Conservation (phyloP, 23 tunicate genomes). For the Aplidium turbinatum region DNA sequence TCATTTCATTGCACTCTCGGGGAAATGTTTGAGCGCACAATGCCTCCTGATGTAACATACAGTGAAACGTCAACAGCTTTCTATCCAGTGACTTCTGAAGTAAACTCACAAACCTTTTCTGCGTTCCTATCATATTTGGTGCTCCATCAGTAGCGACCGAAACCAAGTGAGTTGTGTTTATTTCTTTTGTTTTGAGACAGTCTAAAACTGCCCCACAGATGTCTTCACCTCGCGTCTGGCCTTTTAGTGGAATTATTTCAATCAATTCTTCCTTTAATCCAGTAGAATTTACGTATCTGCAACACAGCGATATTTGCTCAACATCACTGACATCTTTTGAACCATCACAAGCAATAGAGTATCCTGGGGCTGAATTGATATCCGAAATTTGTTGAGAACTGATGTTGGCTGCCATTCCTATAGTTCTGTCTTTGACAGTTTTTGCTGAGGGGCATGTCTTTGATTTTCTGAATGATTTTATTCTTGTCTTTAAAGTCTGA, state of each 20-base stretch:
- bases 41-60: conserved; percentile 44
- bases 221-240: conserved; percentile 43
- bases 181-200: conserved; percentile 26
- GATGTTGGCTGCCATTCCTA: conserved; percentile 43
- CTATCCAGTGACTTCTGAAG: conserved; percentile 42
- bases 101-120: conserved; percentile 35
- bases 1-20: conserved; percentile 39
- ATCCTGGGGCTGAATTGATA: conserved; percentile 42
- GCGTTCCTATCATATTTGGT: conserved; percentile 40
- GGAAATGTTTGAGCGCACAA: conserved; percentile 41
- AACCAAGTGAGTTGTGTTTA: conserved; percentile 43
- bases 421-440: conserved; percentile 36
- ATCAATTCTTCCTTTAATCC: conserved; percentile 37
- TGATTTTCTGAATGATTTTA: conserved; percentile 32
- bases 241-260: conserved; percentile 31
- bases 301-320: conserved; percentile 40
- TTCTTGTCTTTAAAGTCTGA: conserved; percentile 37
- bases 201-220: conserved; percentile 44
- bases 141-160: conserved; percentile 58
- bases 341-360: conserved; percentile 53
- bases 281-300: conserved; percentile 44
- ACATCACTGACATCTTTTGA: conserved; percentile 37
- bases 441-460: conserved; percentile 42
- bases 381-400: conserved; percentile 39
- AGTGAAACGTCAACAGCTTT: conserved; percentile 42